Conservation (phyloP, 2,888 invertebrate genomes). For the Gonocerus acuteangulatus region DNA sequence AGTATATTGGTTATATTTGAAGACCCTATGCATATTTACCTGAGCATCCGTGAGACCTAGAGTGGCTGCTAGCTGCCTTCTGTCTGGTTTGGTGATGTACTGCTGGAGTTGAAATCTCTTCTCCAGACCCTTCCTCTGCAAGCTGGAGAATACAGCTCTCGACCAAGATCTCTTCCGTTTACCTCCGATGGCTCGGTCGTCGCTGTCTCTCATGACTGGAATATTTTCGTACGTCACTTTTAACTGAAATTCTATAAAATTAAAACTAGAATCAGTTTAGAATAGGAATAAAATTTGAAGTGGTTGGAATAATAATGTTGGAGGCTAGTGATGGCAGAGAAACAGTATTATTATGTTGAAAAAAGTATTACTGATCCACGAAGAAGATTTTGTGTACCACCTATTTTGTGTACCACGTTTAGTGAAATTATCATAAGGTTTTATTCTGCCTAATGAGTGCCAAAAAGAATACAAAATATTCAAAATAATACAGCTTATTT, state of each 20-base stretch:
- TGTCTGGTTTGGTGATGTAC: slow-evolving; percentile 91
- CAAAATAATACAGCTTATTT: no score
- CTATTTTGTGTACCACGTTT: no score
- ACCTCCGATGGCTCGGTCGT: slow-evolving; percentile 30
- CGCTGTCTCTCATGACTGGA: slow-evolving; percentile 29
- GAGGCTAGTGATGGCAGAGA: no score
- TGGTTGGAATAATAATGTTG: no score
- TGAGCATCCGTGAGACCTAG: slow-evolving; percentile 89
- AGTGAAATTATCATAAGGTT: no score
- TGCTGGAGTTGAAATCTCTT: slow-evolving; percentile 87
- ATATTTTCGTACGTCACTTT: not conserved
- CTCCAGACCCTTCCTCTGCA: slow-evolving; percentile 90
- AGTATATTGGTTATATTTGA: no score
- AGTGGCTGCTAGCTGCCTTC: slow-evolving; percentile 83
- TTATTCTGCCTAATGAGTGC: no score
- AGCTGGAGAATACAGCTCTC: slow-evolving; percentile 86
- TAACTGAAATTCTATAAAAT: not conserved
- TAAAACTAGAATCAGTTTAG: not conserved
- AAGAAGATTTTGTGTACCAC: no score
- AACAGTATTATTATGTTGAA: no score
- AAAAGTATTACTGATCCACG: no score
- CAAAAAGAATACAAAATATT: no score
- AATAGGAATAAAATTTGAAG: not conserved
- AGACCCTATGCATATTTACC: no score
- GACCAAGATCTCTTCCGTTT: slow-evolving; percentile 91